Evolutionary conservation across 2,888 invertebrate species (phyloP), one percentile per base, ranked within the genome.

Genomic region (Lasioglossum marginatum): DNA sequence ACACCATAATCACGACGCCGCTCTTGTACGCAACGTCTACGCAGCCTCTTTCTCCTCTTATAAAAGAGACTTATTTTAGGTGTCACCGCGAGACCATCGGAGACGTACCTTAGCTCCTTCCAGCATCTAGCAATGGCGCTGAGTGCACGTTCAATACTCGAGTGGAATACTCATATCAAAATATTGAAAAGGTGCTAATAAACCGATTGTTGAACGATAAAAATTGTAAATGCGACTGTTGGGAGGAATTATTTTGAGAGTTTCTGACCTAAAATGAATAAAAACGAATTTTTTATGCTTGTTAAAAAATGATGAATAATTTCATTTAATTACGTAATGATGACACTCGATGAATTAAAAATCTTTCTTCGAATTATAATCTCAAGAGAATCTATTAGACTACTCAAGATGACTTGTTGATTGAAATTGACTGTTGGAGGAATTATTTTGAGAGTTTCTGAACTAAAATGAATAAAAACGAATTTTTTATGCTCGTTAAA

Each of bases 51-150:
- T 74, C 80, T 81, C 80, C 80, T 85, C 81, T 85, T 72, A 81
- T 81, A 81, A 88, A 85, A 76, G 83, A 73, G 76, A 80, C 87
- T 90, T 90, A 90, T 90, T 90, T 90, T 88, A 83, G 83, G 85
- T 87, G 87, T 79, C 85, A 82, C 83, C 37, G 66, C 77, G 84
- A 86, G 78, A 86, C 68, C 87, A 81, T 79, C 79, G 72, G 81
- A 52, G 31, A 40, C 60, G 60, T 31, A 63, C 60, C 31, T 63
- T 48, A 10, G 66, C 78, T 72, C 60, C 72, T 79, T 86, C 77
- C 77, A 52, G 57, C 48, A 37, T 63, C 31, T 68, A 86, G 83
- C 66, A 76, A 86, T 68, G 75, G 78, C 23, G 66, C 12, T 27
- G 78, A 75, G 19, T 34, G 37, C 34, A 23, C 68, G 23, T 12